A percentile compares a stretch with the other conserved stretches of the same genome.
Evolutionary conservation across 2,113 vertebrate genomes (phyloP).

Genomic region (Scomber scombrus): DNA sequence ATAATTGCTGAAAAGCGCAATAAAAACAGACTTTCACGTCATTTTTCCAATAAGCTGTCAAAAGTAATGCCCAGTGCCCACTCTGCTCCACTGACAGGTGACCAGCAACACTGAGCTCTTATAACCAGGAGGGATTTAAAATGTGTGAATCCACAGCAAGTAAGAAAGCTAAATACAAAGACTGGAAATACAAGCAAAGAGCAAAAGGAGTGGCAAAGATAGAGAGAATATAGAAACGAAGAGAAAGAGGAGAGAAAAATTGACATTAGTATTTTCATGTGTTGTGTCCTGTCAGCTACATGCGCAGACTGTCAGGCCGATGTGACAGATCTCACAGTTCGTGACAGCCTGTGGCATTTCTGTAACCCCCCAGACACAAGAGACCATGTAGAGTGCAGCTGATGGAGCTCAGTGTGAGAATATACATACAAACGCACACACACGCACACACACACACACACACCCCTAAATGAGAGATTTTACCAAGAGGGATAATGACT

Average conservation of each 20-base stretch:
- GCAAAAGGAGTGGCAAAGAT: background rate
- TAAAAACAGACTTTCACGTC: too few relatives aligned
- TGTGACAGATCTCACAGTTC: background rate
- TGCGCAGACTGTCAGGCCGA: background rate
- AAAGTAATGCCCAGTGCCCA: too few relatives aligned
- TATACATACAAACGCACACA: background rate
- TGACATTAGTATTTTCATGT: fast-evolving
- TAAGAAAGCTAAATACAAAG: too few relatives aligned
- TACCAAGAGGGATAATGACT: too few relatives aligned
- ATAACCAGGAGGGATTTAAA: too few relatives aligned
- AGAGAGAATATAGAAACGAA: too few relatives aligned
- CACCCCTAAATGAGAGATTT: too few relatives aligned
- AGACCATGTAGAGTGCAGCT: conserved; percentile 41
- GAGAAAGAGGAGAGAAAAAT: background rate
- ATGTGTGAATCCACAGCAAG: too few relatives aligned
- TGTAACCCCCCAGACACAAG: conserved; percentile 1
- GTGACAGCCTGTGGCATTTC: conserved; percentile 13
- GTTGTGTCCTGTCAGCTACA: background rate
- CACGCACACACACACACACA: background rate
- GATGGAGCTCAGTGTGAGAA: conserved; percentile 23
- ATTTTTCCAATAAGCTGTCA: too few relatives aligned
- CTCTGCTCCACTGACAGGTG: too few relatives aligned
- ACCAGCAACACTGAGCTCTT: too few relatives aligned
- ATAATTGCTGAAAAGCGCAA: too few relatives aligned
- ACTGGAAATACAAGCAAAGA: background rate